Conservation (phyloP, 2,113 vertebrate species). For the Spermophilus dauricus region DNA sequence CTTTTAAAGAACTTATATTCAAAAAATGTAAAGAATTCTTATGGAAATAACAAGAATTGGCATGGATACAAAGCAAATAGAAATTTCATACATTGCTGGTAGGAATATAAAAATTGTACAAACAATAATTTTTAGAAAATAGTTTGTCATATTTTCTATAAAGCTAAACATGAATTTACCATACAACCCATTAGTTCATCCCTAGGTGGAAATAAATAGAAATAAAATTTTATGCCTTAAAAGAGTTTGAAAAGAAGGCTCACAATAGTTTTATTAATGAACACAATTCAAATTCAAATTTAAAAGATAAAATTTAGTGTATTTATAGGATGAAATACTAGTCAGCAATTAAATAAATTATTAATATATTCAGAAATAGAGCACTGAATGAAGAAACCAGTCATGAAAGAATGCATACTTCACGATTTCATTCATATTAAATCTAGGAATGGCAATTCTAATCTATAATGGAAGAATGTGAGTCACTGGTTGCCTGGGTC, state of each 20-base stretch:
- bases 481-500: background rate
- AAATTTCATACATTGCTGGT: background rate
- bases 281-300: background rate
- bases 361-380: background rate
- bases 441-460: background rate
- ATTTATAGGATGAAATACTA: too few species aligned
- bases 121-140: background rate
- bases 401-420: background rate
- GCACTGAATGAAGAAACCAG: background rate
- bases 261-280: background rate
- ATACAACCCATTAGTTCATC: background rate
- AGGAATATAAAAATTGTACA: background rate
- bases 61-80: background rate
- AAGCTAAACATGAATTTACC: background rate
- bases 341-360: background rate
- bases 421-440: conserved; percentile 16
- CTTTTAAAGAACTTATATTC: too few species aligned
- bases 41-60: background rate
- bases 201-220: background rate
- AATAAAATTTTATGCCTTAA: background rate
- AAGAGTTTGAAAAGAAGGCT: background rate
- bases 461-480: background rate
- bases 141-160: background rate
- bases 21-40: too few species aligned
- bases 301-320: background rate